Conservation (phyloP, 2,113 vertebrate genomes). For the Strigops habroptila region DNA sequence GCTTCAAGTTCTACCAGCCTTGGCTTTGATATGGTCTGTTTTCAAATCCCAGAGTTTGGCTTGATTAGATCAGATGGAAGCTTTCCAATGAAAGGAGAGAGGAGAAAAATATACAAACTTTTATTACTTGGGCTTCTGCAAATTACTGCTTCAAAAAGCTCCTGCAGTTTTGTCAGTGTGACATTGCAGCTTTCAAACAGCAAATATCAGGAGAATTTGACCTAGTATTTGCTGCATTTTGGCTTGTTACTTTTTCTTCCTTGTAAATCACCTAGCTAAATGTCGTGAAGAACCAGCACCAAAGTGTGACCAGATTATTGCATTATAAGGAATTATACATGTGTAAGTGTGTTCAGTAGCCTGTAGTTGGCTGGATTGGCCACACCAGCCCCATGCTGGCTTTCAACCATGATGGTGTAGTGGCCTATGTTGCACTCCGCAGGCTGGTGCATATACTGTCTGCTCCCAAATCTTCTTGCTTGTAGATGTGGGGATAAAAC, state of each 20-base stretch:
- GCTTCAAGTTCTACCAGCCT: not conserved
- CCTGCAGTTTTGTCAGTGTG: not conserved
- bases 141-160: not conserved
- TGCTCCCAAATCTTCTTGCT: not conserved
- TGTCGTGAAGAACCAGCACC: not conserved
- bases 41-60: not conserved
- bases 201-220: not conserved
- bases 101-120: not conserved
- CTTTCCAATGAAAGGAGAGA: not conserved
- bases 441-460: not conserved
- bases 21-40: not conserved
- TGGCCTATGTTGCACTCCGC: not conserved
- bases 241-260: not conserved
- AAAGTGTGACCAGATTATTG: not conserved
- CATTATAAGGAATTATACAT: not conserved
- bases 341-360: not conserved
- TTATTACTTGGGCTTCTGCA: not conserved
- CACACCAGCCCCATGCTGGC: not conserved
- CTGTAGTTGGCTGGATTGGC: not conserved
- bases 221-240: not conserved
- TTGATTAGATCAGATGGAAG: not conserved
- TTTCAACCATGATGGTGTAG: not conserved
- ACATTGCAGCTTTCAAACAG: not conserved
- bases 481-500: not conserved
- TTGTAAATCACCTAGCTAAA: not conserved